Evolutionary conservation across 2,888 invertebrate species (phyloP).

Genomic region (Amphipoea oculea): DNA sequence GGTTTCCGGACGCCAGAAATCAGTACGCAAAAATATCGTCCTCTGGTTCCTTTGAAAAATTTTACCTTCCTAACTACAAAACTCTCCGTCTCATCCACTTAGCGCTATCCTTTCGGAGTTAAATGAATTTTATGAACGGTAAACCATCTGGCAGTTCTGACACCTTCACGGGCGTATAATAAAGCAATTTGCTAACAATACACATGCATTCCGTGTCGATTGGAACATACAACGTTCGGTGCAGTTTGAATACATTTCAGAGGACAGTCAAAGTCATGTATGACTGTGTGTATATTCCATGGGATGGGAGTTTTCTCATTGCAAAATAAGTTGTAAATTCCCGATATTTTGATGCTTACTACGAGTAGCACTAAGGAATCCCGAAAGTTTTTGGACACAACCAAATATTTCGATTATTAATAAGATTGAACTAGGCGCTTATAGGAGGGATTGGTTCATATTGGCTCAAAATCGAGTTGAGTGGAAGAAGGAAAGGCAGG

Average conservation of each 20-base stretch:
- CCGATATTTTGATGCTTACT: too few relatives aligned
- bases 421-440: background rate
- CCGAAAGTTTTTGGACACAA: background rate
- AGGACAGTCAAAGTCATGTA: constrained; percentile 30
- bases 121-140: constrained; percentile 15
- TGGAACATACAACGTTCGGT: constrained; percentile 18
- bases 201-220: constrained; percentile 20
- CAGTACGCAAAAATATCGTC: too few relatives aligned
- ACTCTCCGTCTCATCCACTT: background rate
- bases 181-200: constrained; percentile 38
- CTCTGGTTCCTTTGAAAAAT: background rate
- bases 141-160: constrained; percentile 12
- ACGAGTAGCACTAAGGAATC: too few relatives aligned
- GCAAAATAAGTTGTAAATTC: background rate
- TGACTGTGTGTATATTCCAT: background rate
- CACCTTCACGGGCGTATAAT: constrained; percentile 21
- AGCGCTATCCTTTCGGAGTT: background rate
- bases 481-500: background rate
- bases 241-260: constrained; percentile 13
- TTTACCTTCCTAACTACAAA: background rate
- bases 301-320: background rate
- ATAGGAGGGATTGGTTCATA: background rate
- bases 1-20: too few relatives aligned
- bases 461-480: background rate
- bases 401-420: background rate